Evolutionary conservation across 2,113 vertebrate genomes (phyloP).

Genomic region (Chauna torquata): DNA sequence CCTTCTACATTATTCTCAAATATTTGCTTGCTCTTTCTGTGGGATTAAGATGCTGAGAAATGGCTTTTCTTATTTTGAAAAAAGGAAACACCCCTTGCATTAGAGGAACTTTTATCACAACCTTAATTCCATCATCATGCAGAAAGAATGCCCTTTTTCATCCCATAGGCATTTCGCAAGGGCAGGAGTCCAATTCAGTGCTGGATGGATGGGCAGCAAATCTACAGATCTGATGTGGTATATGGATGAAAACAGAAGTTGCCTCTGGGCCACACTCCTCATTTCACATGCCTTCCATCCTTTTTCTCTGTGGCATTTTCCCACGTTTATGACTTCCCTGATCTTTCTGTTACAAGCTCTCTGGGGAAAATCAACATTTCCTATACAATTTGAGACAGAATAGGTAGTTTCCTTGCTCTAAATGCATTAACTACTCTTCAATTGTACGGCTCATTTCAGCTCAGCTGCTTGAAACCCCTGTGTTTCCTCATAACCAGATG

Average conservation of each 20-base stretch:
- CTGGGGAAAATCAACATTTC: neutral
- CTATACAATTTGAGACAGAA: neutral
- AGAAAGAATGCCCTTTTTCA: neutral
- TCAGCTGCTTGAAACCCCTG: neutral
- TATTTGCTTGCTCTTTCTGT: neutral
- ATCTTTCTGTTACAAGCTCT: neutral
- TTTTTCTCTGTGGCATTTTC: neutral
- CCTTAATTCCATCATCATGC: neutral
- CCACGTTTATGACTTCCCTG: neutral
- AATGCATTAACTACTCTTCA: neutral
- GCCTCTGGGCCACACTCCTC: neutral
- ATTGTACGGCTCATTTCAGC: neutral
- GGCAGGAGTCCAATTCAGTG: neutral
- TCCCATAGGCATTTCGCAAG: neutral
- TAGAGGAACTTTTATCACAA: neutral
- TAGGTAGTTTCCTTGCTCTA: neutral
- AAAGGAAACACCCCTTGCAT: neutral
- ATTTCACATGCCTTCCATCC: neutral
- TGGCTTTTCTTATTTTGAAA: neutral
- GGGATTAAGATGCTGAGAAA: neutral
- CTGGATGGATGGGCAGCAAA: rapidly evolving
- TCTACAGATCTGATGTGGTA: neutral
- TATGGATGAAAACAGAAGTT: neutral
- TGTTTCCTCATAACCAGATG: neutral
- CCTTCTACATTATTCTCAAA: neutral